A percentile compares a stretch with the other conserved stretches of the same genome.
Evolutionary conservation across 2,797 vertebrate genomes (phyloP).

Genomic region (Psittacula derbiana): DNA sequence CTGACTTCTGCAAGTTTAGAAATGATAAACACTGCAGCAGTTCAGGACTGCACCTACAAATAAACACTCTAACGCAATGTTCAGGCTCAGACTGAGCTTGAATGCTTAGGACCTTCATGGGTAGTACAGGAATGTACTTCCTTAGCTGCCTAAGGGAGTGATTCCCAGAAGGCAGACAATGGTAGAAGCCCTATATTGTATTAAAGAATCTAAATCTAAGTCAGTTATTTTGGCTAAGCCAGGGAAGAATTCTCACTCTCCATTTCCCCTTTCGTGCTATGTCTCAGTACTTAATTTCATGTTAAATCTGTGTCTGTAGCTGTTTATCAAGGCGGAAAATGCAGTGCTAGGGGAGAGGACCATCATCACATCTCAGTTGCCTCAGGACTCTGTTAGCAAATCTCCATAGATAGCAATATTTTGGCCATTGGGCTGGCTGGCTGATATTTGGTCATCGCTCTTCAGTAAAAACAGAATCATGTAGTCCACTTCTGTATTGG

Average conservation of each 20-base stretch:
- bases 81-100: neutral
- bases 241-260: neutral
- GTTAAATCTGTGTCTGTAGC: neutral
- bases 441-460: neutral
- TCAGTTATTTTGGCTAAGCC: neutral
- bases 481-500: neutral
- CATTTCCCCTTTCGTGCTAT: neutral
- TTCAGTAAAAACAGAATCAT: neutral
- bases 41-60: neutral
- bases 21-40: neutral
- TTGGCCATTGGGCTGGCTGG: neutral
- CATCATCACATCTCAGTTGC: neutral
- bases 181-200: neutral
- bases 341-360: neutral
- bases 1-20: neutral
- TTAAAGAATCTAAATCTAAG: neutral
- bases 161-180: neutral
- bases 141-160: neutral
- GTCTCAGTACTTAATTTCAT: neutral
- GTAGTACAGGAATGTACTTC: neutral
- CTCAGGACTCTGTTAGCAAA: neutral
- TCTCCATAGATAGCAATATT: neutral
- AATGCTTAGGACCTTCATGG: neutral
- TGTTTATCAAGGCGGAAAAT: neutral
- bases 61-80: neutral